These are phyloP conservation scores for Athene noctua DNA, from an alignment of 2,113 vertebrate genomes.

Conservation along the genomic window DNA sequence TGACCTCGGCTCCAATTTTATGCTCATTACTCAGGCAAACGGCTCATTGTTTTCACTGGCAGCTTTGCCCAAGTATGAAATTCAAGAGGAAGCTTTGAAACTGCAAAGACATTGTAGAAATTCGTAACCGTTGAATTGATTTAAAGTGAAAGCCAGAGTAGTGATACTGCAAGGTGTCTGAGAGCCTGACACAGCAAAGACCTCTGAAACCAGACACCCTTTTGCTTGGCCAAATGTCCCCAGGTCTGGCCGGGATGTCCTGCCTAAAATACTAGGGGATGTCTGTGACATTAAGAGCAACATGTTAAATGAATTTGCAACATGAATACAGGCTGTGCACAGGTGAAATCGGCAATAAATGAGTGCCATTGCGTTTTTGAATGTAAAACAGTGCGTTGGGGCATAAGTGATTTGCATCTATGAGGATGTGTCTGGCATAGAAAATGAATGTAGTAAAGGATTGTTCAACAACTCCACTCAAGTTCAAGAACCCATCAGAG, in stretches of 20 bases:
- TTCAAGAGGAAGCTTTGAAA: conserved; percentile 13
- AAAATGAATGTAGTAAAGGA: background rate
- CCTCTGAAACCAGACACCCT: background rate
- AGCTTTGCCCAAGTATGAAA: background rate
- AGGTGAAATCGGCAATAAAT: conserved; percentile 11
- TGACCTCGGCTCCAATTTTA: conserved; percentile 31
- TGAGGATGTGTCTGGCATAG: background rate
- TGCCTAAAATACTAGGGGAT: background rate
- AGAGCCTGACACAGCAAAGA: background rate
- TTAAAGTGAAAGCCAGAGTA: background rate
- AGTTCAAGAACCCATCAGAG: conserved; percentile 1
- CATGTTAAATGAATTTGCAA: background rate
- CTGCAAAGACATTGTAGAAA: background rate
- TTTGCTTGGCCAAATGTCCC: background rate
- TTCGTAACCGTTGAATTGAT: background rate
- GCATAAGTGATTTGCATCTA: conserved; percentile 32
- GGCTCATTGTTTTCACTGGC: conserved; percentile 43
- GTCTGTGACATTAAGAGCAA: background rate
- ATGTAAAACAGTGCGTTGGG: conserved; percentile 27
- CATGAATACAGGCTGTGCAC: background rate
- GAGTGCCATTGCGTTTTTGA: background rate
- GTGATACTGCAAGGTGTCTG: background rate
- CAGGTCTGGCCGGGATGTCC: background rate
- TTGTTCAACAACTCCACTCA: background rate
- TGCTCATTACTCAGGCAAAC: conserved; percentile 28